Evolutionary conservation across 2,888 invertebrate species (phyloP).

Genomic region (Sepioteuthis lessoniana): DNA sequence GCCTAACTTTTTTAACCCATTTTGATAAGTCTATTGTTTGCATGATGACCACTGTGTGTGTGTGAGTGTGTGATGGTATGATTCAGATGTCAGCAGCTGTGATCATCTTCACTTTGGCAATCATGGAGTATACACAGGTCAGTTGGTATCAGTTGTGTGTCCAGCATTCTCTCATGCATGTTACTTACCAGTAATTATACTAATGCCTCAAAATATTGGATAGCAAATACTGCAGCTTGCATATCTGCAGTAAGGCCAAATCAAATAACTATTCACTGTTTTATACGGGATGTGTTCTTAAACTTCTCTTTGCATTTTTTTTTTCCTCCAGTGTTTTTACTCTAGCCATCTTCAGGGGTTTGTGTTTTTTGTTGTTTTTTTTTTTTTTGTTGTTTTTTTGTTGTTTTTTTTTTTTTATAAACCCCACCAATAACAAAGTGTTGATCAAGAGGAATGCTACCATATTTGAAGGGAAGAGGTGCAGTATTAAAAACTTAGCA

Average conservation of each 20-base stretch:
- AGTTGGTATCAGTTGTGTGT: conserved; percentile 33
- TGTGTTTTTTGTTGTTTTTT: too few relatives aligned
- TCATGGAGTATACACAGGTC: conserved; percentile 1
- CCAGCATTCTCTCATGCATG: conserved; percentile 33
- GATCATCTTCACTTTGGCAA: not conserved
- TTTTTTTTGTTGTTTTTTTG: too few relatives aligned
- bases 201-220: conserved; percentile 33
- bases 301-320: too few relatives aligned
- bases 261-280: not conserved
- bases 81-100: not conserved
- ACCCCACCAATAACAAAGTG: too few relatives aligned
- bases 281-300: not conserved
- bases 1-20: conserved; percentile 33
- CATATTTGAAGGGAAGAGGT: too few relatives aligned
- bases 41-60: not conserved
- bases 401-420: too few relatives aligned
- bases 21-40: conserved; percentile 33
- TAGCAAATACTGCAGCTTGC: conserved; percentile 24
- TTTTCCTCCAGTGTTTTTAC: too few relatives aligned
- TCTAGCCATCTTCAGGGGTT: too few relatives aligned
- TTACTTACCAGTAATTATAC: conserved; percentile 21
- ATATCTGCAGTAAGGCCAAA: not conserved
- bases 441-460: too few relatives aligned
- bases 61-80: not conserved
- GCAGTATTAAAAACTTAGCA: too few relatives aligned